phyloP scores from a whole-genome alignment of 1,140 invertebrate genomes.

The Pogonomyrmex barbatus region DNA sequence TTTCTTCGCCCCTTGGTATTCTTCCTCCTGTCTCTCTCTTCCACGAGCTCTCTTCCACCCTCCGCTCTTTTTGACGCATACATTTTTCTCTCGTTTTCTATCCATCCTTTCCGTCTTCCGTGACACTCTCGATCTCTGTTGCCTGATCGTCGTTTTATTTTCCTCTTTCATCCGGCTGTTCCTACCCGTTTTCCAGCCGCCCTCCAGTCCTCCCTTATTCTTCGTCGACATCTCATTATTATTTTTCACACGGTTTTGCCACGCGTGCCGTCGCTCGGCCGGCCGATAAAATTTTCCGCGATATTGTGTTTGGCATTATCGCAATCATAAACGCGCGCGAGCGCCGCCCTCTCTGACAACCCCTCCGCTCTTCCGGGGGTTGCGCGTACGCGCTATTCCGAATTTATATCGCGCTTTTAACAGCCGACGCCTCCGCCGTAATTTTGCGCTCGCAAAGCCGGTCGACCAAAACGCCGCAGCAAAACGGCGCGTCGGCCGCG shows the following conservation, averaged over 20 bases:
- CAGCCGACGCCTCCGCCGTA: slow-evolving; percentile 68
- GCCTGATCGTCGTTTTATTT: slow-evolving; percentile 37
- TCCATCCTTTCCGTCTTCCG: slow-evolving; percentile 28
- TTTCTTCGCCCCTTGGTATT: slow-evolving; percentile 55
- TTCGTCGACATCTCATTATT: slow-evolving; percentile 70
- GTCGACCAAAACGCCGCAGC: slow-evolving; percentile 65
- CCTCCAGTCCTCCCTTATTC: slow-evolving; percentile 46
- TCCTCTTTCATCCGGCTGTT: slow-evolving; percentile 9
- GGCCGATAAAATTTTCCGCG: slow-evolving; percentile 76
- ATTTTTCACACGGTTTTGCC: slow-evolving; percentile 72
- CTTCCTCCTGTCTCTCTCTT: slow-evolving; percentile 8
- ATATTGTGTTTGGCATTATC: slow-evolving; percentile 79
- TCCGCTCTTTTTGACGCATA: slow-evolving; percentile 23
- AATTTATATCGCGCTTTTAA: slow-evolving; percentile 79
- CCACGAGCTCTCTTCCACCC: not conserved
- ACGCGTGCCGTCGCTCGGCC: slow-evolving; percentile 68
- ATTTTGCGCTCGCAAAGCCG: slow-evolving; percentile 67
- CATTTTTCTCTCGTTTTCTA: slow-evolving; percentile 52
- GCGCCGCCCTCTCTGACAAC: slow-evolving; percentile 27
- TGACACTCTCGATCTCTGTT: slow-evolving; percentile 53
- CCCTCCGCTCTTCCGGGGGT: slow-evolving; percentile 4
- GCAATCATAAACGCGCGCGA: slow-evolving; percentile 73
- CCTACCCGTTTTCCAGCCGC: slow-evolving; percentile 21
- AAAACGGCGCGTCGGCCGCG: slow-evolving; percentile 56
- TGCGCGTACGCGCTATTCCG: slow-evolving; percentile 47